A percentile compares a stretch with the other conserved stretches of the same genome.
phyloP scores from a whole-genome alignment of 2,113 vertebrate species.

The Clinocottus analis region DNA sequence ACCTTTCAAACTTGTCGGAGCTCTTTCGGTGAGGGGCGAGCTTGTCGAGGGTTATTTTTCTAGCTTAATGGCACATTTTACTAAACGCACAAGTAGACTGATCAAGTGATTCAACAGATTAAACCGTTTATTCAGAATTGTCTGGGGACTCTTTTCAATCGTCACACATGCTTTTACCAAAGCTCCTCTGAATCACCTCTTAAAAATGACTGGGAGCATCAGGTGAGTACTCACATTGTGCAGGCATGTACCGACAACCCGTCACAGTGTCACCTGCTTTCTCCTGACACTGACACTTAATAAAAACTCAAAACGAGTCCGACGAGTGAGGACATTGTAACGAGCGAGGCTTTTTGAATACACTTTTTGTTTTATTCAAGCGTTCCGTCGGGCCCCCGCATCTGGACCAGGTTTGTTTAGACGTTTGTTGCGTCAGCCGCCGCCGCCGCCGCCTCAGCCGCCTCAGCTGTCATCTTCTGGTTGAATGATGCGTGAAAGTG shows the following conservation, averaged over 20 bases:
- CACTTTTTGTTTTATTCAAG: slow-evolving; percentile 10
- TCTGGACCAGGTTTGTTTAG: slow-evolving; percentile 63
- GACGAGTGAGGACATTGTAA: slow-evolving; percentile 1
- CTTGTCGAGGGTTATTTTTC: background rate
- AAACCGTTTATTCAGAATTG: background rate
- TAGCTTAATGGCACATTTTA: background rate
- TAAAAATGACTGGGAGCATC: background rate
- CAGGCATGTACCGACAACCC: background rate
- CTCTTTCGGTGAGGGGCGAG: too few species aligned
- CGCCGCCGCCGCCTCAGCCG: slow-evolving; percentile 30
- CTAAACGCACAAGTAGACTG: background rate
- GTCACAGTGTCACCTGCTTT: slow-evolving; percentile 1
- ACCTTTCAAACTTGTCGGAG: background rate
- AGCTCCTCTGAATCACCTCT: too few species aligned
- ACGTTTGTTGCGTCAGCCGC: slow-evolving; percentile 66
- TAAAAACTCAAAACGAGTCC: background rate
- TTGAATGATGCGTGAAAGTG: slow-evolving; percentile 80
- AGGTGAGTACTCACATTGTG: background rate
- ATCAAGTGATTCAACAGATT: background rate
- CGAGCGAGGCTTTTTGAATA: slow-evolving; percentile 16
- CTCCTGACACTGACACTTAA: background rate
- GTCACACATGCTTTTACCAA: too few species aligned
- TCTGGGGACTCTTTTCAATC: background rate
- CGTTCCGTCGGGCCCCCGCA: slow-evolving; percentile 31
- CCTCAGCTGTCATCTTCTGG: slow-evolving; percentile 73